Conservation (phyloP, 1,140 invertebrate species). For the Scaptomyza pallida region DNA sequence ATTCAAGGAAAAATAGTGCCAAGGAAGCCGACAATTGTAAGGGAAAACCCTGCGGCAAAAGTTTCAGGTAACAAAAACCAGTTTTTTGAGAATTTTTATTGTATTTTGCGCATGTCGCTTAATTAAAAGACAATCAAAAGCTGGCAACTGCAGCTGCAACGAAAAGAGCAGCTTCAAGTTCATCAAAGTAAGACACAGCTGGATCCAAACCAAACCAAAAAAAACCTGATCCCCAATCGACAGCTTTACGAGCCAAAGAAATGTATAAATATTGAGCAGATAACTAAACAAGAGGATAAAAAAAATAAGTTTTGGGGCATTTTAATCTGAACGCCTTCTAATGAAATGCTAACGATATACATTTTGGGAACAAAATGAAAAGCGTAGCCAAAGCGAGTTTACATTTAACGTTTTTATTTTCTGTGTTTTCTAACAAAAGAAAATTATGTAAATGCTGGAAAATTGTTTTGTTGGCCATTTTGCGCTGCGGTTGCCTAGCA, state of each 20-base stretch:
- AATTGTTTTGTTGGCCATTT: constrained; percentile 67
- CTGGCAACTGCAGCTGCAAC: constrained; percentile 7
- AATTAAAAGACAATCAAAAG: constrained; percentile 79
- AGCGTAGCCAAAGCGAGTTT: constrained; percentile 59
- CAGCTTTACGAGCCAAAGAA: constrained; percentile 64
- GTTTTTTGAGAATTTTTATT: constrained; percentile 59
- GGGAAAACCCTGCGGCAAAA: constrained; percentile 9
- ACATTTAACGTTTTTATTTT: constrained; percentile 41
- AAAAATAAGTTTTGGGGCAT: constrained; percentile 5
- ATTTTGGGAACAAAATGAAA: constrained; percentile 74
- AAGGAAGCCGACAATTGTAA: constrained; percentile 22
- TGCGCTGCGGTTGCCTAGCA: constrained; percentile 36
- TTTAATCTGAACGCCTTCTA: constrained; percentile 40
- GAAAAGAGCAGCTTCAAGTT: constrained; percentile 11
- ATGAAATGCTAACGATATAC: constrained; percentile 82
- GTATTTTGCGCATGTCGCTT: constrained; percentile 69
- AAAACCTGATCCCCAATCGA: constrained; percentile 49
- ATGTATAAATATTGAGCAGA: constrained; percentile 73
- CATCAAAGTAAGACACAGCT: constrained; percentile 28
- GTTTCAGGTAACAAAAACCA: constrained; percentile 47
- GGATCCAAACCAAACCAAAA: constrained; percentile 25
- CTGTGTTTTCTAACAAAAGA: constrained; percentile 63
- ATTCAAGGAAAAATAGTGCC: constrained; percentile 36
- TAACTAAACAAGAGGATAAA: constrained; percentile 37
- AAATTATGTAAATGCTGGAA: constrained; percentile 79